Evolutionary conservation across 92 coral and sea anemone species (phyloP).

Genomic region (Zoanthus sansibaricus): DNA sequence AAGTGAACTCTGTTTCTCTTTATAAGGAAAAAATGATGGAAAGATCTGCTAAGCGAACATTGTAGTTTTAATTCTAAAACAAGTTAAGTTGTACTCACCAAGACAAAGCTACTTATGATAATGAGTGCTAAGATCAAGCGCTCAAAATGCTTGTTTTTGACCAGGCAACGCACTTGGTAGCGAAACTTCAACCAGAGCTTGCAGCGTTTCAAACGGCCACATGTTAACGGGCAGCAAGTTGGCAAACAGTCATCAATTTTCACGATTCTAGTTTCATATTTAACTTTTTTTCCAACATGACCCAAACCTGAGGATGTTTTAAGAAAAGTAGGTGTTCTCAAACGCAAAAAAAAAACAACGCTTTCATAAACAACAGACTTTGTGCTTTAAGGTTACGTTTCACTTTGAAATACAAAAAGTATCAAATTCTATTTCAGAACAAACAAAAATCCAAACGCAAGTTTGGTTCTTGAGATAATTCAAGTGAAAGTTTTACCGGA

Average conservation of each 20-base stretch:
- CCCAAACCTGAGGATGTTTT: neutral
- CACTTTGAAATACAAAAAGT: too few species aligned
- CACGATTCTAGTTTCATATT: neutral
- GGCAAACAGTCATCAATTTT: slow-evolving; percentile 35
- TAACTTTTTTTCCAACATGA: neutral
- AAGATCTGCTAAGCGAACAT: neutral
- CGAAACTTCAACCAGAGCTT: slow-evolving; percentile 12
- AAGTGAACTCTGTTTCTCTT: too few species aligned
- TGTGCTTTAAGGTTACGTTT: too few species aligned
- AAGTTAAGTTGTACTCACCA: slow-evolving; percentile 11
- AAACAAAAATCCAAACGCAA: too few species aligned
- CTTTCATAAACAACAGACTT: too few species aligned
- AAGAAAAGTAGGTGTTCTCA: too few species aligned
- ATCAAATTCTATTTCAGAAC: too few species aligned
- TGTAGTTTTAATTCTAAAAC: neutral
- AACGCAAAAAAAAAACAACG: too few species aligned
- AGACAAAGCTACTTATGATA: slow-evolving; percentile 16
- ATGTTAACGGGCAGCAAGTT: slow-evolving; percentile 4
- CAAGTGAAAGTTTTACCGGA: too few species aligned
- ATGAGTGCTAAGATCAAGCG: slow-evolving; percentile 15
- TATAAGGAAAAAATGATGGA: too few species aligned
- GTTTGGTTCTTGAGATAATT: too few species aligned
- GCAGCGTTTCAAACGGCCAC: neutral
- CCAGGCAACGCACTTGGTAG: slow-evolving; percentile 26
- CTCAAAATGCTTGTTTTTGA: slow-evolving; percentile 8